These are phyloP conservation scores for Cyprinodon diabolis DNA, from an alignment of 2,797 vertebrate genomes.

Conservation along the genomic window DNA sequence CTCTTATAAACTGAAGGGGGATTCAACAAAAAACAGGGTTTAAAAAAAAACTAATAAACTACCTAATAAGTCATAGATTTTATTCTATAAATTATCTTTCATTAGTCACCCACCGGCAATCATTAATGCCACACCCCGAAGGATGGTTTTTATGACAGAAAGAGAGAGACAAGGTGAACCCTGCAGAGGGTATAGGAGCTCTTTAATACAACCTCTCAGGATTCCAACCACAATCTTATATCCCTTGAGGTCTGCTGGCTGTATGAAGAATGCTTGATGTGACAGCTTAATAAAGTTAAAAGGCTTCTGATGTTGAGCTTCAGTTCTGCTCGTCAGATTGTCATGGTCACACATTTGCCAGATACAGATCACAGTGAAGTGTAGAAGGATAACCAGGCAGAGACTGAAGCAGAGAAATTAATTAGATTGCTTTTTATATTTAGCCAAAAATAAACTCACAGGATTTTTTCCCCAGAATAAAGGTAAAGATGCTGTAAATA, in stretches of 20 bases:
- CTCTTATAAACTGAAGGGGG: not conserved
- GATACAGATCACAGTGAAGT: slow-evolving; percentile 15
- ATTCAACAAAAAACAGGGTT: not conserved
- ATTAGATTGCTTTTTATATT: not conserved
- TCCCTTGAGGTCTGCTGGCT: slow-evolving; percentile 38
- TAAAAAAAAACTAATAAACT: not conserved
- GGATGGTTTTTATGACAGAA: slow-evolving; percentile 7
- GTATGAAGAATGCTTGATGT: slow-evolving; percentile 47
- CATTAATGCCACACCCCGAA: not conserved
- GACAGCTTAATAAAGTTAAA: slow-evolving; percentile 74
- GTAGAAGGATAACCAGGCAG: not conserved
- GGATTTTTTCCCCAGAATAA: not conserved
- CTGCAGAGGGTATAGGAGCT: slow-evolving; percentile 3
- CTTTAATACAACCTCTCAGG: slow-evolving; percentile 14
- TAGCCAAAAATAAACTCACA: not conserved
- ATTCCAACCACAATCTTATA: slow-evolving; percentile 26
- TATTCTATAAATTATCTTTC: not conserved
- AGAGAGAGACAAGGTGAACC: slow-evolving; percentile 14
- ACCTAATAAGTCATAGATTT: not conserved
- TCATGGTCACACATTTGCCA: slow-evolving; percentile 52
- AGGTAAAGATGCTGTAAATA: not conserved
- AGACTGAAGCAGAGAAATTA: not conserved
- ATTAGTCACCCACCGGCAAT: not conserved
- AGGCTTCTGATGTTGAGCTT: slow-evolving; percentile 58
- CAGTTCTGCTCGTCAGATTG: slow-evolving; percentile 43